phyloP scores from a whole-genome alignment of 2,113 vertebrate species.

The Brienomyrus longianalis region DNA sequence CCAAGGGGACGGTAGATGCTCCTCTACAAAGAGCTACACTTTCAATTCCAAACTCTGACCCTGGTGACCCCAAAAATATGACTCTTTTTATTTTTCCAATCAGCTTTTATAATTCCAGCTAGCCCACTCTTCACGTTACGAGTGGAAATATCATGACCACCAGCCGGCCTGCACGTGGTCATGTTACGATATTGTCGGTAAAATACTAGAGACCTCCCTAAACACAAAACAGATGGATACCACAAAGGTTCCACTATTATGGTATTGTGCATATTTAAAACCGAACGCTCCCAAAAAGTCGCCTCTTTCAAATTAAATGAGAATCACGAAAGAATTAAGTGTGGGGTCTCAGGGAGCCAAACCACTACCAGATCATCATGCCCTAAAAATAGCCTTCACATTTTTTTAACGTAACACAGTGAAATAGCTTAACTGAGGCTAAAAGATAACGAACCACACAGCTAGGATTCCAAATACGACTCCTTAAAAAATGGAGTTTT shows the following conservation, averaged over 20 bases:
- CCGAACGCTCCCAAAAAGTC: conserved; percentile 32
- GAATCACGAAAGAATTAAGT: conserved; percentile 20
- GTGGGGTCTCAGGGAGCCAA: conserved; percentile 32
- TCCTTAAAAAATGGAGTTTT: not conserved
- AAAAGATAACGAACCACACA: not conserved
- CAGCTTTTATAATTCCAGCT: not conserved
- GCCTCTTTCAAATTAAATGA: conserved; percentile 27
- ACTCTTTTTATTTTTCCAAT: not conserved
- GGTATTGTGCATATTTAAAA: conserved; percentile 28
- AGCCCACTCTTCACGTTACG: not conserved
- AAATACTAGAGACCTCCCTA: conserved; percentile 27
- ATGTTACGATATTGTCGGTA: conserved; percentile 17
- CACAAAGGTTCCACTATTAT: conserved; percentile 37
- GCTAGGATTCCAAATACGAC: not conserved
- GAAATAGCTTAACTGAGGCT: not conserved
- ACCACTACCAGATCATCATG: conserved; percentile 8
- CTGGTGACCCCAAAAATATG: not conserved
- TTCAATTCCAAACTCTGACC: not conserved
- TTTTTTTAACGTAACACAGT: not conserved
- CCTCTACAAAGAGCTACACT: not conserved
- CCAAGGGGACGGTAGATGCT: conserved; percentile 27
- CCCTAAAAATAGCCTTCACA: not conserved
- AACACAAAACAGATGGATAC: conserved; percentile 33
- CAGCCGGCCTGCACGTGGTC: conserved; percentile 23
- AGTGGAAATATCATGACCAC: not conserved